Base-by-base conservation (phyloP, 2,888 invertebrate genomes). In the Volucella bombylans region DNA sequence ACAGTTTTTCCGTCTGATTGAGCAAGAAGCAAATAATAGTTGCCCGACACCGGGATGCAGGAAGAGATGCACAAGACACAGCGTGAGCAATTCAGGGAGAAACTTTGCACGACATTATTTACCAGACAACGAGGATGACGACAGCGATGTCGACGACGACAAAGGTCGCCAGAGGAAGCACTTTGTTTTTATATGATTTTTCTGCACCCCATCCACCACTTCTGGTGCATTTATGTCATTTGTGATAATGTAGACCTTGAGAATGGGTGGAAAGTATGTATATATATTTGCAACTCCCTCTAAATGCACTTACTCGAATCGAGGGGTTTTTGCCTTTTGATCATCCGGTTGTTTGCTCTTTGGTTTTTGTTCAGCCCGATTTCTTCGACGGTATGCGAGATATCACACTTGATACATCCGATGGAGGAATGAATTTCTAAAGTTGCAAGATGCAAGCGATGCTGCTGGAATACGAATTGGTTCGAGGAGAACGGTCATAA, bases 1-100 rank as follows among this genome's bases (percentile, higher is more conserved):
- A 73, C 54, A 50, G 73, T 69, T 82, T 82, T 83, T 83, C 73
- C 73, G 64, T 73, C 83, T 80, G 83, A 83, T 83, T 80, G 79
- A 74, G 65, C 83, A 74, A 74, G 65, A 52, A 83, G 49, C 74
- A 79, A 73, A 61, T 79, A 69, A 57, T 43, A 18, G 77, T 54
- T 72, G 65, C 64, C 49, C 64, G 18, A 2, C 2, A 61, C 38
- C 49, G n/a, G n/a, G 47, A 38, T 49, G 68, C 12, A 49, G 62
- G 43, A 68, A 39, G 11, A 12, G 47, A 38, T 49, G 68, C 12
- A 49, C 55, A 43, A 68, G 68, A 54, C 62, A 62, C 52, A 65
- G 61, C 57, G 64, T 54, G 52, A 64, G 76, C 68, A 49, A 69
- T 64, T 76, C 62, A 64, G 23, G 39, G 52, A 41, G 64, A 41